Evolutionary conservation across 2,797 vertebrate genomes (phyloP).

Genomic region (Helostoma temminkii): DNA sequence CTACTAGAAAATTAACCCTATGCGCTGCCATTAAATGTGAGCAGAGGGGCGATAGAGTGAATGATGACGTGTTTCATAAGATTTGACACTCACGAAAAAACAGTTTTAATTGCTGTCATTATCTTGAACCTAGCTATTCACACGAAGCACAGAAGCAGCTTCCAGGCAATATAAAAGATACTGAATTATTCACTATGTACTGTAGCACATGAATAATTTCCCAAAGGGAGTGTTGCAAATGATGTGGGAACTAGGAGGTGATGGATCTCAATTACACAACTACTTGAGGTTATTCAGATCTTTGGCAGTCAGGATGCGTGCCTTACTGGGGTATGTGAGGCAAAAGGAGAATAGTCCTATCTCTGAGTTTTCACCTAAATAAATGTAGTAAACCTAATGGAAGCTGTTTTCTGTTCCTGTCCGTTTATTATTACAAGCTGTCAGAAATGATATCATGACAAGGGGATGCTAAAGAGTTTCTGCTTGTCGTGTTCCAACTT

Average conservation of each 20-base stretch:
- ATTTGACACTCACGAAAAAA: neutral
- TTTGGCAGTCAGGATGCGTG: conserved; percentile 38
- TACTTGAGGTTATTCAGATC: conserved; percentile 46
- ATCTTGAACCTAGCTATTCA: conserved; percentile 2
- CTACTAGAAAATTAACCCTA: neutral
- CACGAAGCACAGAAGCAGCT: neutral
- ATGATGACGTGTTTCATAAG: neutral
- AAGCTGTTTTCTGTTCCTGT: conserved; percentile 23
- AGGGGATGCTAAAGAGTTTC: conserved; percentile 5
- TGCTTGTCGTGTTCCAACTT: conserved; percentile 11
- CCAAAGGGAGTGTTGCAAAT: conserved; percentile 20
- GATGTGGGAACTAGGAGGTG: conserved; percentile 20
- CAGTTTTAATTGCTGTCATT: neutral
- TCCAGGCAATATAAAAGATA: neutral
- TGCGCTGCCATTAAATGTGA: neutral
- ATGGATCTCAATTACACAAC: conserved; percentile 39
- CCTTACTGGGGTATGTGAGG: conserved; percentile 12
- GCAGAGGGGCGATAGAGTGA: neutral
- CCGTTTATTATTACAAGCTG: conserved; percentile 3
- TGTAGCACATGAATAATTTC: conserved; percentile 24
- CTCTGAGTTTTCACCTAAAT: conserved; percentile 22
- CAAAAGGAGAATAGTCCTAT: neutral
- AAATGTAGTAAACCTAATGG: conserved; percentile 19
- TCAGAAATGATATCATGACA: conserved; percentile 8
- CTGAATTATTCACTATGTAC: conserved; percentile 21